Percentiles rank a stretch among this genome's conserved stretches.
Conservation (phyloP, 1,140 invertebrate genomes). For the Neocloeon triangulifer region DNA sequence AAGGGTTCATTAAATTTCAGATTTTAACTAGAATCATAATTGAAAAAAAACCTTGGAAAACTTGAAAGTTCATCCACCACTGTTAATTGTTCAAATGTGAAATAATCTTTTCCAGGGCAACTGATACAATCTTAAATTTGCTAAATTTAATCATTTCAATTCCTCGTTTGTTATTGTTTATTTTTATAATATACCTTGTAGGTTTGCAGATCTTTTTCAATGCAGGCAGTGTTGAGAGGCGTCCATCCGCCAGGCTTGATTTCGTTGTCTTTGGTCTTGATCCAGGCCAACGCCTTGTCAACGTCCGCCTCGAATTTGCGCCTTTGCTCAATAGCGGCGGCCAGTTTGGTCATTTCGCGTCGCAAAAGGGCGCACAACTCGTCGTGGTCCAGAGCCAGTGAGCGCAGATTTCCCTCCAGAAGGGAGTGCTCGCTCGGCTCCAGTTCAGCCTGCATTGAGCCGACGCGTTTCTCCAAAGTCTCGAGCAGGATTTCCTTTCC, state of each 20-base stretch:
- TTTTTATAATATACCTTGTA: conserved; percentile 1
- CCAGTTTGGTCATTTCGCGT: conserved; percentile 44
- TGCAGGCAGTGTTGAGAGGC: neutral
- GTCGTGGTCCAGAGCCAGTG: conserved; percentile 39
- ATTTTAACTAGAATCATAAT: too few relatives aligned
- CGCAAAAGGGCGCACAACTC: conserved; percentile 43
- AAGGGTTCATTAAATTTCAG: too few relatives aligned
- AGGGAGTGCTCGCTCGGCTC: conserved; percentile 52
- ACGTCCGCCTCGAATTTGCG: conserved; percentile 54
- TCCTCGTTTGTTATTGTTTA: too few relatives aligned
- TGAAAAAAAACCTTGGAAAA: too few relatives aligned
- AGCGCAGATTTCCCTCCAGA: conserved; percentile 37
- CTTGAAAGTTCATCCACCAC: too few relatives aligned
- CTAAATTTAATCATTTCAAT: too few relatives aligned
- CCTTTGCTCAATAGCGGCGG: conserved; percentile 37
- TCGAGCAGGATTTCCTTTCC: conserved; percentile 60
- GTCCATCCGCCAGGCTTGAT: conserved; percentile 35
- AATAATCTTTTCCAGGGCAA: too few relatives aligned
- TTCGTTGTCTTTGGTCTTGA: conserved; percentile 49
- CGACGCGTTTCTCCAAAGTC: conserved; percentile 56
- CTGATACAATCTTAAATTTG: too few relatives aligned
- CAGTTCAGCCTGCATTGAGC: conserved; percentile 63
- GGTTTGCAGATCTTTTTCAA: neutral
- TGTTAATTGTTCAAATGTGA: too few relatives aligned
- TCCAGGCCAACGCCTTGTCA: conserved; percentile 52